These are phyloP conservation scores for Cepaea hortensis DNA, from an alignment of 2,888 invertebrate species.

Conservation along the genomic window DNA sequence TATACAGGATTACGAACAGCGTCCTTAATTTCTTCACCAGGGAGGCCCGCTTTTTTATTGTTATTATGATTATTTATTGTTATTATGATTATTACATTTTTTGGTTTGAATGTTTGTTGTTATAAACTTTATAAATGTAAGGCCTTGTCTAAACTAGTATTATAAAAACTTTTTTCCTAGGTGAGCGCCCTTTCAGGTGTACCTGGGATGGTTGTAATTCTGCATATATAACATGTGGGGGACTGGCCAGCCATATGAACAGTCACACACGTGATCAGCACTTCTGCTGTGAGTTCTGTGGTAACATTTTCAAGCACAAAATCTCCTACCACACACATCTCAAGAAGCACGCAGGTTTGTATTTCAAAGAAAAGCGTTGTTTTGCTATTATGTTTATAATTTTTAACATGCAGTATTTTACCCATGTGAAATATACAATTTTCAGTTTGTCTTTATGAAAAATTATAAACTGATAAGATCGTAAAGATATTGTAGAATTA, in stretches of 20 bases:
- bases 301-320: conserved; percentile 46
- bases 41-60: no score
- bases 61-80: no score
- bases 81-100: no score
- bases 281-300: conserved; percentile 40
- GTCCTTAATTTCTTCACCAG: no score
- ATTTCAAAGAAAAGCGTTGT: background rate
- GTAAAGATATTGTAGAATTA: no score
- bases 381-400: background rate
- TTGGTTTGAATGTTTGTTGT: no score
- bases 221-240: conserved; percentile 36
- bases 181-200: conserved; percentile 40
- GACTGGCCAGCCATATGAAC: conserved; percentile 35
- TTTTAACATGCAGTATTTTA: background rate
- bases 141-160: background rate
- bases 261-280: conserved; percentile 33
- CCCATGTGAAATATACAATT: no score
- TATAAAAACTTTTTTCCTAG: background rate
- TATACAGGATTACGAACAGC: no score
- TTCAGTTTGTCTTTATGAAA: no score
- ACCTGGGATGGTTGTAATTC: conserved; percentile 36
- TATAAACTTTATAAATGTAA: no score
- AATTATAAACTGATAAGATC: no score
- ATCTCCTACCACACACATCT: conserved; percentile 29
- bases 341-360: conserved; percentile 29